Percentiles rank a stretch among this genome's conserved stretches.
Conservation (phyloP, 2,797 vertebrate species). For the Psittacula echo region DNA sequence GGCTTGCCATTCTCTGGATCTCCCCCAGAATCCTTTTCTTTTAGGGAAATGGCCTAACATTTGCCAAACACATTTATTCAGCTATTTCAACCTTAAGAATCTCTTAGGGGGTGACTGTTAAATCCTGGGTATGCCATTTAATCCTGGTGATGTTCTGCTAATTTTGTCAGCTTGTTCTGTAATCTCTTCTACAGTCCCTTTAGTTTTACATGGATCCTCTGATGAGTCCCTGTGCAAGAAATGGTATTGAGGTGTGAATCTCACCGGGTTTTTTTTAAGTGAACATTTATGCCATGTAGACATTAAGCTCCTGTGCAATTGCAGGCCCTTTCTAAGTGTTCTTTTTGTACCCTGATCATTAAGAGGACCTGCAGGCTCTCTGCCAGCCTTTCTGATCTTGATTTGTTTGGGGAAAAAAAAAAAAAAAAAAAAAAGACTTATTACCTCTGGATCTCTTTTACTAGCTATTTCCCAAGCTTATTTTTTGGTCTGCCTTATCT, state of each 20-base stretch:
- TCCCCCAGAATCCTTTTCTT: background rate
- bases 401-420: background rate
- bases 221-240: background rate
- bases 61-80: background rate
- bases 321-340: background rate
- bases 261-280: background rate
- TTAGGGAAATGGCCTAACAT: background rate
- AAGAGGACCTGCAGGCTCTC: background rate
- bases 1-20: background rate
- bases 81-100: background rate
- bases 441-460: conserved; percentile 2
- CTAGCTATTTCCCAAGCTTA: background rate
- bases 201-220: background rate
- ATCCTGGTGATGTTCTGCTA: background rate
- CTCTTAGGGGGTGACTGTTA: background rate
- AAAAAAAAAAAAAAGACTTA: background rate
- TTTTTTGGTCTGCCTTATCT: background rate
- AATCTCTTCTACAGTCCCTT: background rate
- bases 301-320: conserved; percentile 12
- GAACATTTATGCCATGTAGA: background rate
- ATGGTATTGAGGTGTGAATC: background rate
- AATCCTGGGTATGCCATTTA: background rate
- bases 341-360: conserved; percentile 36
- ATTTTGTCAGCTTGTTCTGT: background rate
- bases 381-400: conserved; percentile 11